A percentile compares a stretch with the other conserved stretches of the same genome.
Conservation (phyloP, 2,113 vertebrate species). For the Cephalopholis sonnerati region DNA sequence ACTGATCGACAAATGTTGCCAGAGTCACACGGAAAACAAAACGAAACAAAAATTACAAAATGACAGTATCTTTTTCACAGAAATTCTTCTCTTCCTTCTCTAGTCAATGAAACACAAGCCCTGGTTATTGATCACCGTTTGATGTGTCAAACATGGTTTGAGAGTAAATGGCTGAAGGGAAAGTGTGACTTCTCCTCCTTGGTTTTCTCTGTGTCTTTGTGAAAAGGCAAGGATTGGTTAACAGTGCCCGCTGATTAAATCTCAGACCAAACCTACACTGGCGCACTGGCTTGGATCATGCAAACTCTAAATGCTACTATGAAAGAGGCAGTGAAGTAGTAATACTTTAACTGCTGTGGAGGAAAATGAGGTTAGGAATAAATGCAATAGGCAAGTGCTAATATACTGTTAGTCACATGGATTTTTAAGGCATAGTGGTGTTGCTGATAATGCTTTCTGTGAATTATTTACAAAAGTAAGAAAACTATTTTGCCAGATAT, state of each 20-base stretch:
- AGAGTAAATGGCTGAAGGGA: conserved; percentile 34
- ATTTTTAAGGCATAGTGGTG: background rate
- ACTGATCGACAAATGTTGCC: conserved; percentile 88
- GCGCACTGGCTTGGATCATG: conserved; percentile 31
- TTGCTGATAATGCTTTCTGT: background rate
- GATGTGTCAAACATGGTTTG: conserved; percentile 21
- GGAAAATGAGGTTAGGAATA: conserved; percentile 34
- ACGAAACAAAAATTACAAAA: conserved; percentile 86
- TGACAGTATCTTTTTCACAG: conserved; percentile 79
- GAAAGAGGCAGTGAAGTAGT: background rate
- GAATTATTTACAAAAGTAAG: background rate
- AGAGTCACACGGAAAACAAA: conserved; percentile 87
- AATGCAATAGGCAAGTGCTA: background rate
- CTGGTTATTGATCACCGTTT: conserved; percentile 5
- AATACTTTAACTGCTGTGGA: conserved; percentile 28
- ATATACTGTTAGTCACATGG: conserved; percentile 10
- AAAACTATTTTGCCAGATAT: background rate
- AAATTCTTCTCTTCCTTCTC: conserved; percentile 57
- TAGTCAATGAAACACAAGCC: conserved; percentile 49
- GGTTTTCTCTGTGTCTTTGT: background rate
- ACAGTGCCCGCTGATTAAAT: conserved; percentile 24
- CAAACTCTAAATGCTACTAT: conserved; percentile 12
- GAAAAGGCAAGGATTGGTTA: conserved; percentile 8
- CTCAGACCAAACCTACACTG: conserved; percentile 16
- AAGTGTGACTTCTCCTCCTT: conserved; percentile 28